Percentiles rank a stretch among this genome's conserved stretches.
Conservation (phyloP, 2,888 invertebrate genomes). For the Sympetrum striolatum region DNA sequence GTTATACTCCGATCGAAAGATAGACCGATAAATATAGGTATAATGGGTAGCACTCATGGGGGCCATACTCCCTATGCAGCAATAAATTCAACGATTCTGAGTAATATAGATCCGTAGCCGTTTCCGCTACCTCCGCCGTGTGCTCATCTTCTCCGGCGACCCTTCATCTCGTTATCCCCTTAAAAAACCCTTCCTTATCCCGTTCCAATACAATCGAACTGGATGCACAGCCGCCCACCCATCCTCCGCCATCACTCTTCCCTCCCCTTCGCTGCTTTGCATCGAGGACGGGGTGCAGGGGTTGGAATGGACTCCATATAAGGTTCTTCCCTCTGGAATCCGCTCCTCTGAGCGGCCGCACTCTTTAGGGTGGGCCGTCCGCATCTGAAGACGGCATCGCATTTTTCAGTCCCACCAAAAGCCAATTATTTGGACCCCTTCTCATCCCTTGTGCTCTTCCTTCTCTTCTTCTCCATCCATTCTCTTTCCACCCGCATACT, state of each 20-base stretch:
- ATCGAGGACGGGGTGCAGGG: neutral
- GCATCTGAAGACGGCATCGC: neutral
- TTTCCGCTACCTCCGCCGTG: neutral
- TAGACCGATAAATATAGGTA: too few relatives aligned
- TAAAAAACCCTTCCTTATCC: neutral
- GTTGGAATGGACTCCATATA: neutral
- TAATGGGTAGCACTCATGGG: too few relatives aligned
- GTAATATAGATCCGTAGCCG: too few relatives aligned
- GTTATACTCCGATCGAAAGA: too few relatives aligned
- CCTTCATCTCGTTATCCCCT: neutral
- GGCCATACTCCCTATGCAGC: too few relatives aligned
- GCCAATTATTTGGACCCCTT: conserved; percentile 21
- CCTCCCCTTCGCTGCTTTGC: neutral
- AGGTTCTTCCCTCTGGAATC: neutral
- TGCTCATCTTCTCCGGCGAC: neutral
- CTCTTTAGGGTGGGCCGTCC: conserved; percentile 1
- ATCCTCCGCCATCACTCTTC: conserved; percentile 16
- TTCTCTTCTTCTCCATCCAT: neutral
- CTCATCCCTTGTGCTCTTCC: neutral
- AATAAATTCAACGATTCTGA: too few relatives aligned
- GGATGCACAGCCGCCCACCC: conserved; percentile 12
- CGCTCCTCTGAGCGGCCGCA: neutral
- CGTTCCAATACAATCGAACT: neutral
- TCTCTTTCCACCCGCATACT: neutral
- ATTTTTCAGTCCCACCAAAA: conserved; percentile 7